These are phyloP conservation scores for Calliphora vomitoria DNA, from an alignment of 2,888 invertebrate genomes.

Conservation along the genomic window DNA sequence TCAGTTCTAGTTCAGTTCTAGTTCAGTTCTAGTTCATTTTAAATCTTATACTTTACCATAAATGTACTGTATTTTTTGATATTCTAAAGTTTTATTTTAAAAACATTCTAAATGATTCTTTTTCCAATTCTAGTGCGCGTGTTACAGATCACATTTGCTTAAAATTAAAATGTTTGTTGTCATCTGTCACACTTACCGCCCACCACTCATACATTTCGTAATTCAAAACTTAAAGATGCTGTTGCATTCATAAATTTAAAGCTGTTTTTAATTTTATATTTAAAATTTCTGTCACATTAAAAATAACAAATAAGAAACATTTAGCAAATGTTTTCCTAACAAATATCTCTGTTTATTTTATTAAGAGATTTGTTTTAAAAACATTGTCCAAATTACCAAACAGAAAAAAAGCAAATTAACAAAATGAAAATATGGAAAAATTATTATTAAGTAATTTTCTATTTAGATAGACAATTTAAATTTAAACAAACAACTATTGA, in stretches of 20 bases:
- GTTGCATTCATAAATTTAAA: not conserved
- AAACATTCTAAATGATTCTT: not conserved
- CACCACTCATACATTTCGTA: not conserved
- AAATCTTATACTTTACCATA: too few species aligned
- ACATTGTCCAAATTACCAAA: conserved; percentile 21
- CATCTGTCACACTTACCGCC: conserved; percentile 49
- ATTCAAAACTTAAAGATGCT: not conserved
- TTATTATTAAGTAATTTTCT: not conserved
- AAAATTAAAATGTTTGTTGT: conserved; percentile 44
- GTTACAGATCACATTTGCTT: conserved; percentile 10
- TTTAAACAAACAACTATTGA: not conserved
- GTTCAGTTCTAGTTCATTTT: not conserved
- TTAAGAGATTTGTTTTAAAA: conserved; percentile 35
- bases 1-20: not conserved
- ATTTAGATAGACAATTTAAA: conserved; percentile 1
- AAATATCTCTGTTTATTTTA: conserved; percentile 6
- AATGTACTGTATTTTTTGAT: too few species aligned
- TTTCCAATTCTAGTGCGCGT: conserved; percentile 6
- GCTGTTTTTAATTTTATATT: not conserved
- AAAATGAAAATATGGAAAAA: conserved; percentile 7
- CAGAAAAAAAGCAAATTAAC: not conserved
- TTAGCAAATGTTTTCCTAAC: conserved; percentile 38
- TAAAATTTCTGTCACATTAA: conserved; percentile 18
- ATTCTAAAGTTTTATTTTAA: not conserved
- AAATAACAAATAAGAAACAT: conserved; percentile 10